Base-by-base conservation (phyloP, 2,797 vertebrate species). In the Chanos chanos region DNA sequence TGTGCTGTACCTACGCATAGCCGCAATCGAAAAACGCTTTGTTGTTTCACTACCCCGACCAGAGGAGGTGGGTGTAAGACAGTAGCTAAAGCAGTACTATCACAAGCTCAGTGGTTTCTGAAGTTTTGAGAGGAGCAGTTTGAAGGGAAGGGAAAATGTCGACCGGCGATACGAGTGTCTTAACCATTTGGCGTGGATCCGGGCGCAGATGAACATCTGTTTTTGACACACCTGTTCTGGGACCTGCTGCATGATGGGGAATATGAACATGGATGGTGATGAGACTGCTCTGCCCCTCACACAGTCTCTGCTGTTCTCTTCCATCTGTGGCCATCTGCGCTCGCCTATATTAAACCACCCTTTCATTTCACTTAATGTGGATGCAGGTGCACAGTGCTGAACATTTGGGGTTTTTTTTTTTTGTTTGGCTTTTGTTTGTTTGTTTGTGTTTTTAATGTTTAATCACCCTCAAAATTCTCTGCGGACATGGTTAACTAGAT, bases 301-400 rank as follows among this genome's bases (percentile, higher is more conserved):
- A 2, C n/a, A n/a, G 41, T 41, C 39, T 19, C 39, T 19, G 16
- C 8, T 19, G 19, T 41, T 31, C 30, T 44, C 21, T 21, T 13
- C 7, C 34, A 8, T 43, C 33, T 18, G 3, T 44, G 30, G 47
- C 61, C 61, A 68, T 68, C 54, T 75, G 62, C 33, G 19, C 24
- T 56, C 37, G 24, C 57, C 64, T 57, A 68, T 71, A 47, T 49
- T 25, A 28, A 58, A 58, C 57, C 39, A 52, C n/a, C n/a, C n/a
- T n/a, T n/a, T n/a, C n/a, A n/a, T n/a, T n/a, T n/a, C n/a, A n/a
- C n/a, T n/a, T n/a, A n/a, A n/a, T n/a, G n/a, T n/a, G n/a, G n/a
- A n/a, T n/a, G n/a, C n/a, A n/a, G n/a, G n/a, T n/a, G n/a, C n/a
- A n/a, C n/a, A n/a, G n/a, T n/a, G n/a, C n/a, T n/a, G n/a, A n/a